phyloP scores from a whole-genome alignment of 2,888 invertebrate species.

The Drosophila trichaetosa region DNA sequence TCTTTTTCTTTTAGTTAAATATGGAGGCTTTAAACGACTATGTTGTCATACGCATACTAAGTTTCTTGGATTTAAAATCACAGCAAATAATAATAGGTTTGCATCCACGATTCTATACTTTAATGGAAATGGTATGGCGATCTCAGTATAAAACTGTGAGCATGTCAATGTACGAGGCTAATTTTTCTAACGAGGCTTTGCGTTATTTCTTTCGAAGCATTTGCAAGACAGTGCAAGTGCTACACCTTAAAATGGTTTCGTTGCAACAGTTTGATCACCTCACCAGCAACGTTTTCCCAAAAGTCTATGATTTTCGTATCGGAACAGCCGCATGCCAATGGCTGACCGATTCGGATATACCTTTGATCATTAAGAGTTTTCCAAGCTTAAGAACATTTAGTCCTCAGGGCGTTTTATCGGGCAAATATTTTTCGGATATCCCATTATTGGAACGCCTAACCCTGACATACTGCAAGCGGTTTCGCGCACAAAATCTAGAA shows the following conservation, averaged over 20 bases:
- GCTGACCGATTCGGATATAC: slow-evolving; percentile 46
- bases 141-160: slow-evolving; percentile 26
- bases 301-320: slow-evolving; percentile 62
- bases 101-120: slow-evolving; percentile 49
- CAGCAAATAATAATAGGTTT: slow-evolving; percentile 31
- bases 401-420: slow-evolving; percentile 59
- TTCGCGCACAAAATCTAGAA: slow-evolving; percentile 33
- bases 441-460: slow-evolving; percentile 49
- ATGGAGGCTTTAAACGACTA: slow-evolving; percentile 55
- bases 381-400: slow-evolving; percentile 63
- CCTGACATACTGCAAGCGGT: slow-evolving; percentile 46
- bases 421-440: slow-evolving; percentile 40
- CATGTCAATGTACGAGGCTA: slow-evolving; percentile 40
- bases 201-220: slow-evolving; percentile 40
- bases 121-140: slow-evolving; percentile 58
- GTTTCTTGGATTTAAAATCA: slow-evolving; percentile 46
- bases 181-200: slow-evolving; percentile 27
- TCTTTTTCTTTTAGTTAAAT: slow-evolving; percentile 19
- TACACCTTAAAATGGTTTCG: slow-evolving; percentile 43
- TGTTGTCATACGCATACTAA: slow-evolving; percentile 43
- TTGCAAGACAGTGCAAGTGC: slow-evolving; percentile 16
- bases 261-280: slow-evolving; percentile 31
- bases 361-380: slow-evolving; percentile 41
- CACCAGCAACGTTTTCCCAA: slow-evolving; percentile 34
- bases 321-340: slow-evolving; percentile 9